Evolutionary conservation across 2,888 invertebrate species (phyloP).

Genomic region (Cephus rjabovi): DNA sequence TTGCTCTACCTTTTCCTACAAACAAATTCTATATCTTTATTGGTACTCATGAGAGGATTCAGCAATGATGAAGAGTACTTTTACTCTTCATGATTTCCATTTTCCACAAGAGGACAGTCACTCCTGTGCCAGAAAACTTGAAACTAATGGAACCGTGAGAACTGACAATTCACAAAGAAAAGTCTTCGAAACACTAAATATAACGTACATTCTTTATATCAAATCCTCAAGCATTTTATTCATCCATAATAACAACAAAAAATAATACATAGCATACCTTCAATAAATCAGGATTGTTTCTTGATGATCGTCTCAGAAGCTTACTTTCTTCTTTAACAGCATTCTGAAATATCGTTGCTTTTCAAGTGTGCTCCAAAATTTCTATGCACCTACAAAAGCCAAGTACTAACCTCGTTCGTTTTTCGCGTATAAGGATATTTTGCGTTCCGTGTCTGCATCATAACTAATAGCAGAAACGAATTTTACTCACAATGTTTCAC

Average conservation of each 20-base stretch:
- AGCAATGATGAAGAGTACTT: too few species aligned
- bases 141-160: too few species aligned
- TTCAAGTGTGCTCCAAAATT: not conserved
- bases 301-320: constrained; percentile 37
- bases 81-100: too few species aligned
- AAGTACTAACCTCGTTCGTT: not conserved
- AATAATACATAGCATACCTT: constrained; percentile 33
- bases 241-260: not conserved
- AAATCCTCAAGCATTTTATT: not conserved
- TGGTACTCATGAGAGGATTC: not conserved
- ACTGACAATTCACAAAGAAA: not conserved
- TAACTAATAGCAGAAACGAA: not conserved
- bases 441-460: not conserved
- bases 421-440: not conserved
- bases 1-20: constrained; percentile 31
- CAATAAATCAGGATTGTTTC: constrained; percentile 37
- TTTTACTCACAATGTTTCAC: not conserved
- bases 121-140: too few species aligned
- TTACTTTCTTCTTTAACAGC: constrained; percentile 14
- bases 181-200: not conserved
- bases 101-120: too few species aligned
- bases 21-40: constrained; percentile 8
- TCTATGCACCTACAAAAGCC: not conserved
- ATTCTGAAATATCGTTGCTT: constrained; percentile 15
- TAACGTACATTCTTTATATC: not conserved